phyloP scores from a whole-genome alignment of 2,888 invertebrate genomes.

The Thumatha senex region DNA sequence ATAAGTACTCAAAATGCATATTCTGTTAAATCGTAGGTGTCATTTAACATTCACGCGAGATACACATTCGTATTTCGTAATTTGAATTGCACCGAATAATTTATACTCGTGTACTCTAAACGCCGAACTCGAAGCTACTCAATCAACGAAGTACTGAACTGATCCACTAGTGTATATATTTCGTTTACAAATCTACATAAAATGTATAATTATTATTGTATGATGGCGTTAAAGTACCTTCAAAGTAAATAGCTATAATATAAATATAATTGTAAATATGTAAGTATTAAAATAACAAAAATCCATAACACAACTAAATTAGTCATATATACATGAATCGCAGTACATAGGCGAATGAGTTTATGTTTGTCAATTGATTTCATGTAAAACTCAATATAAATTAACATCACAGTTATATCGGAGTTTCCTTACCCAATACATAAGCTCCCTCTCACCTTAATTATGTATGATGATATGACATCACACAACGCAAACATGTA shows the following conservation, averaged over 20 bases:
- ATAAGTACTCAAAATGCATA: neutral
- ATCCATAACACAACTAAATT: conserved; percentile 13
- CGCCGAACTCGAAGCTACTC: no score
- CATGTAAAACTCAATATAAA: conserved; percentile 49
- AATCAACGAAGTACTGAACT: no score
- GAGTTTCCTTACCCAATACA: conserved; percentile 42
- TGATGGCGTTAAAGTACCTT: no score
- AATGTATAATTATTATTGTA: no score
- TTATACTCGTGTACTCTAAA: no score
- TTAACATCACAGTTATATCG: conserved; percentile 23
- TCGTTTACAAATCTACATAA: no score
- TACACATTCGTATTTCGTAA: no score
- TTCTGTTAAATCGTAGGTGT: no score
- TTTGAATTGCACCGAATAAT: no score
- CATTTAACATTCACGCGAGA: no score
- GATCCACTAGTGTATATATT: no score
- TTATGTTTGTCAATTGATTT: conserved; percentile 49
- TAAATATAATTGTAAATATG: neutral
- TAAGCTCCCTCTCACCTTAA: conserved; percentile 60
- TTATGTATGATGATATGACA: conserved; percentile 52
- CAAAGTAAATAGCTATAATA: no score
- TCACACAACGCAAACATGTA: conserved; percentile 47
- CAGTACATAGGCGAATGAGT: conserved; percentile 43
- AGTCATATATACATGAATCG: conserved; percentile 12
- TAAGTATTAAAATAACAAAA: conserved; percentile 4